These are phyloP conservation scores for Ia io DNA, from an alignment of 2,113 vertebrate genomes.

Conservation along the genomic window DNA sequence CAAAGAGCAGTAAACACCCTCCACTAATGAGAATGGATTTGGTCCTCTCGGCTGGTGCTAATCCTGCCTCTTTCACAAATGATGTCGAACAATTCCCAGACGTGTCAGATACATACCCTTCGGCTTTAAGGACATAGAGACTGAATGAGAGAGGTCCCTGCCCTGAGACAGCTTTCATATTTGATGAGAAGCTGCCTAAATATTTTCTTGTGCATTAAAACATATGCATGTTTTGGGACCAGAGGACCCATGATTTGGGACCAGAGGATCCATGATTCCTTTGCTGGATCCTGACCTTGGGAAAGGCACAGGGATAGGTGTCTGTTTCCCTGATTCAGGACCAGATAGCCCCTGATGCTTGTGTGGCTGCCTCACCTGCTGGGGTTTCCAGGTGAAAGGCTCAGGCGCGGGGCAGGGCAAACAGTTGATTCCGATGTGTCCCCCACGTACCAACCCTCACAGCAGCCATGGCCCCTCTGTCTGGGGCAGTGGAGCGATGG, in stretches of 20 bases:
- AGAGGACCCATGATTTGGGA: background rate
- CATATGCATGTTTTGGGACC: too few relatives aligned
- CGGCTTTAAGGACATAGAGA: background rate
- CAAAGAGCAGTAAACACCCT: background rate
- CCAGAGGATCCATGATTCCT: background rate
- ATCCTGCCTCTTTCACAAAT: background rate
- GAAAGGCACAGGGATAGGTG: background rate
- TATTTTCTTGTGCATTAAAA: background rate
- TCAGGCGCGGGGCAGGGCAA: background rate
- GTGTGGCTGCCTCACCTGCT: background rate
- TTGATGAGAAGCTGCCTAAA: background rate
- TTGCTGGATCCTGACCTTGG: background rate
- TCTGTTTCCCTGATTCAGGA: background rate
- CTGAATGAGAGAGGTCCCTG: background rate
- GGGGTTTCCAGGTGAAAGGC: background rate
- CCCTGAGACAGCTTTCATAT: background rate
- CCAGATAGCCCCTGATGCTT: rapidly evolving
- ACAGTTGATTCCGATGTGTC: too few relatives aligned
- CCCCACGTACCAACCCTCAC: rapidly evolving
- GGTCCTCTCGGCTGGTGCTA: background rate
- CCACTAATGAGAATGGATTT: background rate
- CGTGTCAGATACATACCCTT: background rate
- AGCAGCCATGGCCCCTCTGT: rapidly evolving
- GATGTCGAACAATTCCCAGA: background rate
- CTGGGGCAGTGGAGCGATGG: background rate